Conservation (phyloP, 1,140 invertebrate genomes). For the Aphaenogaster floridana region DNA sequence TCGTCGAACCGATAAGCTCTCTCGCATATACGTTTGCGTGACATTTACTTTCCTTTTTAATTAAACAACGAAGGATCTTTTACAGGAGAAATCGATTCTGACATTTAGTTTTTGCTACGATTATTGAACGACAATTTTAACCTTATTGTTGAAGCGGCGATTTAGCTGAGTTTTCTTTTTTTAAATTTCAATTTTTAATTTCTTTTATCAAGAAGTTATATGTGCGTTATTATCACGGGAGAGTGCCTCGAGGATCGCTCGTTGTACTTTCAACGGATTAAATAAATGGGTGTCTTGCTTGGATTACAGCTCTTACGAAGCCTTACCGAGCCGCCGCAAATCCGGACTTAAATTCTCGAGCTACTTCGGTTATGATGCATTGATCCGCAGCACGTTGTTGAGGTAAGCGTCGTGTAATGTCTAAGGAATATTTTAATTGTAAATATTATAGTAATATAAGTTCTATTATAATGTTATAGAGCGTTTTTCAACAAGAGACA, state of each 20-base stretch:
- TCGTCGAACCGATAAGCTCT: not conserved
- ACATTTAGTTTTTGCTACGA: not conserved
- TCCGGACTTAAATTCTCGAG: not conserved
- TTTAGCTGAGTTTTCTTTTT: not conserved
- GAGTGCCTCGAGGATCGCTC: not conserved
- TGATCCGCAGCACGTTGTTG: not conserved
- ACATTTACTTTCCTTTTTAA: not conserved
- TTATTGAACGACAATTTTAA: not conserved
- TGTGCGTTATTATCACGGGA: not conserved
- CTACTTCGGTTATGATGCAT: not conserved
- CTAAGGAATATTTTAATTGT: not conserved
- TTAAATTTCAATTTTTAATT: not conserved
- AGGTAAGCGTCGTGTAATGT: not conserved
- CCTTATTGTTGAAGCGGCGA: not conserved
- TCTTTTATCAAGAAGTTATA: not conserved
- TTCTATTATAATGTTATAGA: too few relatives aligned
- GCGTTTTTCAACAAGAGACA: too few relatives aligned
- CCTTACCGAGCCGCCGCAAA: not conserved
- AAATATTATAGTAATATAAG: too few relatives aligned
- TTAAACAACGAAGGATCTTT: not conserved
- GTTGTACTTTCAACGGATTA: not conserved
- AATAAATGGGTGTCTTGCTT: not conserved
- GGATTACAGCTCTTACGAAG: slow-evolving; percentile 17
- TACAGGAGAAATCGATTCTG: not conserved
- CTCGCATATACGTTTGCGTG: too few relatives aligned